phyloP scores from a whole-genome alignment of 2,113 vertebrate genomes.

The Trematomus loennbergii region DNA sequence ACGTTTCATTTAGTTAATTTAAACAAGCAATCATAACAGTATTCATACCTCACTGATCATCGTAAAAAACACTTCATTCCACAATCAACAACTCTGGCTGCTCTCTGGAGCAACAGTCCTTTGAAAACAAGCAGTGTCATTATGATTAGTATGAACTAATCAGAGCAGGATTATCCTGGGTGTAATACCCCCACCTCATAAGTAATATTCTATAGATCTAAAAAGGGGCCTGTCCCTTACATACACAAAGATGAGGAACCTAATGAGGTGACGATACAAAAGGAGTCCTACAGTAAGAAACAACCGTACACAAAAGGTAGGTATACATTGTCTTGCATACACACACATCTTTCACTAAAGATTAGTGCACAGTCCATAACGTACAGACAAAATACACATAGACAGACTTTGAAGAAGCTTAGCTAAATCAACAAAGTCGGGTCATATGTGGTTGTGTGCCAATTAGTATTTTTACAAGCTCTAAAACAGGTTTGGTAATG shows the following conservation, averaged over 20 bases:
- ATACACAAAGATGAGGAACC: neutral
- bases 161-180: too few relatives aligned
- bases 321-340: neutral
- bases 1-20: too few relatives aligned
- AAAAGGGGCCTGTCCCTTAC: neutral
- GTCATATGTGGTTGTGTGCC: neutral
- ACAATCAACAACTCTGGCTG: too few relatives aligned
- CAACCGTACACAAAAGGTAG: neutral
- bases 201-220: neutral
- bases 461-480: constrained; percentile 7
- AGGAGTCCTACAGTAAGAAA: neutral
- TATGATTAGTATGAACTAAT: too few relatives aligned
- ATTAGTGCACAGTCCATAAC: neutral
- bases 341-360: neutral
- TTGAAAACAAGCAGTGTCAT: too few relatives aligned
- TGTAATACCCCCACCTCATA: too few relatives aligned
- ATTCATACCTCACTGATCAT: too few relatives aligned
- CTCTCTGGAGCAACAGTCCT: too few relatives aligned
- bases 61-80: too few relatives aligned
- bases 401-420: neutral
- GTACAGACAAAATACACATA: neutral
- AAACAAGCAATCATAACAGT: too few relatives aligned
- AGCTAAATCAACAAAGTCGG: neutral
- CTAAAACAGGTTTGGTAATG: constrained; percentile 13
- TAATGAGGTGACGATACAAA: neutral